A percentile compares a stretch with the other conserved stretches of the same genome.
phyloP scores from a whole-genome alignment of 2,888 invertebrate genomes.

The Scaptodrosophila latifasciaeformis region DNA sequence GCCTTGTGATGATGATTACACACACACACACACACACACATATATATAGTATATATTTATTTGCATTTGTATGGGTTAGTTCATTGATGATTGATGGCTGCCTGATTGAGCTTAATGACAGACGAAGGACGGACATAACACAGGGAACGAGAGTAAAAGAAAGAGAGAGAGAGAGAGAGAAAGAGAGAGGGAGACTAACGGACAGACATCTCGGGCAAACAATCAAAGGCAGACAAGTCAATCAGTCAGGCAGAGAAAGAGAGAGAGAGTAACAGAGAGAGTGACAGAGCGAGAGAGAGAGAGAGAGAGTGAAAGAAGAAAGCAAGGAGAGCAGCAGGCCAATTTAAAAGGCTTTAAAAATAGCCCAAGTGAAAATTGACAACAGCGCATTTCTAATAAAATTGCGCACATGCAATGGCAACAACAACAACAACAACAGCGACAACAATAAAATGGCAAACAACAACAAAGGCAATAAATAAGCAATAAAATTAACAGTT shows the following conservation, averaged over 20 bases:
- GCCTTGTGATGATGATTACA: no score
- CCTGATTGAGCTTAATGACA: neutral
- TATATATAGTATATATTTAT: no score
- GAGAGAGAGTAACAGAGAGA: neutral
- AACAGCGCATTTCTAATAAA: conserved; percentile 36
- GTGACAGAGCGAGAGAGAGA: no score
- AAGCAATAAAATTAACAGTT: conserved; percentile 21
- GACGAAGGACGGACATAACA: neutral
- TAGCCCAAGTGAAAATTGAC: conserved; percentile 45
- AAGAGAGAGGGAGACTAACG: neutral
- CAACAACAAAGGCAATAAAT: conserved; percentile 34
- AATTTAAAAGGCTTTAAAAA: conserved; percentile 45
- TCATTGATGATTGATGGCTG: conserved; percentile 25
- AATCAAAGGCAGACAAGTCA: no score
- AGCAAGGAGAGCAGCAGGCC: conserved; percentile 21
- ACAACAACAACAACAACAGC: conserved; percentile 2
- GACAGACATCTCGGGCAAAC: neutral
- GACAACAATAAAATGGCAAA: conserved; percentile 3
- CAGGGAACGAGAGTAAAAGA: neutral
- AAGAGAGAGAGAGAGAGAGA: no score
- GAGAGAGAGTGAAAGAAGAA: neutral
- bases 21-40: conserved; percentile 4
- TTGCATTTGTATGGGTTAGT: no score
- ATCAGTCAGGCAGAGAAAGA: no score
- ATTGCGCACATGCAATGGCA: conserved; percentile 4